phyloP scores from a whole-genome alignment of 2,797 vertebrate genomes.

The Propithecus perrieri region DNA sequence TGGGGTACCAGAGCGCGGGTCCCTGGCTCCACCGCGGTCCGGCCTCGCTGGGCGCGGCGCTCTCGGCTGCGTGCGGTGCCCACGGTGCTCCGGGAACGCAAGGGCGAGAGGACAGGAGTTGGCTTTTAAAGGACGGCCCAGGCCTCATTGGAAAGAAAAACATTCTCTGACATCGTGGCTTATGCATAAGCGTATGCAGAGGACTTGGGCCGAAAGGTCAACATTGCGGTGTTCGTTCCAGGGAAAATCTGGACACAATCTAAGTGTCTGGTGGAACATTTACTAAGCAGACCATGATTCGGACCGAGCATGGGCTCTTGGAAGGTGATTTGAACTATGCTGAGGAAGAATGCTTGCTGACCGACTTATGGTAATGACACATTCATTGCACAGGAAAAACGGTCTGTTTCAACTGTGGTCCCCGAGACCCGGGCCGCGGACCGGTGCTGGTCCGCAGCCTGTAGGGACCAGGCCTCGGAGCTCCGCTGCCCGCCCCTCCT shows the following conservation, averaged over 20 bases:
- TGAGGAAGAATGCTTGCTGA: not conserved
- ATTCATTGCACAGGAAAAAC: not conserved
- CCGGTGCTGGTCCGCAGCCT: too few species aligned
- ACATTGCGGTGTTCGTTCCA: not conserved
- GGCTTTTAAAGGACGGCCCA: not conserved
- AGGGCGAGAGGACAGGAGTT: not conserved
- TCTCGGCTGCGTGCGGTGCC: too few species aligned
- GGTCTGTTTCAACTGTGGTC: not conserved
- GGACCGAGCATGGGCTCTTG: not conserved
- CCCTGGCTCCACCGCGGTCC: too few species aligned
- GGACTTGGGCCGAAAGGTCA: not conserved
- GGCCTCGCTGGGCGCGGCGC: too few species aligned
- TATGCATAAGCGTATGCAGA: not conserved
- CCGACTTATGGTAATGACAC: not conserved
- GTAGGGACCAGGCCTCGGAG: too few species aligned
- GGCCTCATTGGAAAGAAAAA: not conserved
- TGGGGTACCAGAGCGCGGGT: too few species aligned
- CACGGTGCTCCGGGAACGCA: too few species aligned
- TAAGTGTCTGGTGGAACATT: not conserved
- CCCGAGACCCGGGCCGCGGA: too few species aligned
- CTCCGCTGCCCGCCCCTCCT: too few species aligned
- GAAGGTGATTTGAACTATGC: too few species aligned
- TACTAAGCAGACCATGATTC: not conserved
- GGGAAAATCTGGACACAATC: not conserved
- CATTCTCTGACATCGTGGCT: not conserved